These are phyloP conservation scores for Parnassius apollo DNA, from an alignment of 2,888 invertebrate genomes.

Conservation along the genomic window DNA sequence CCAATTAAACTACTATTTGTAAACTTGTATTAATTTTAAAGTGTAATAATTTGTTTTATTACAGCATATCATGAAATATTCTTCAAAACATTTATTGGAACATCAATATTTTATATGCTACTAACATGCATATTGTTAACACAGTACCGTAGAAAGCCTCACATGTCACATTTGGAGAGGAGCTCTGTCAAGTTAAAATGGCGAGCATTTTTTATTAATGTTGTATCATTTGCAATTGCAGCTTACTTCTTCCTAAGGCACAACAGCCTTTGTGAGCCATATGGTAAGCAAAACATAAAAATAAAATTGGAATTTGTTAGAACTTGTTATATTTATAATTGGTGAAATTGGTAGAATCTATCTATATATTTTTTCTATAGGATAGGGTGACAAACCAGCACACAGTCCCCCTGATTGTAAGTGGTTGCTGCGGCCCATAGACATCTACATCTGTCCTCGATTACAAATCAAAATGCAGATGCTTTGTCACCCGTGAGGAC, in stretches of 20 bases:
- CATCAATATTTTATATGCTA: slow-evolving; percentile 93
- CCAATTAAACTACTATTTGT: too few relatives aligned
- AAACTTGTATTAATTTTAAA: too few relatives aligned
- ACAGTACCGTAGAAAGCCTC: slow-evolving; percentile 82
- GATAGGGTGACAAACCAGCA: too few relatives aligned
- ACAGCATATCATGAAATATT: slow-evolving; percentile 93
- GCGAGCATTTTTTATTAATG: slow-evolving; percentile 86
- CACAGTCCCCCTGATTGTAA: too few relatives aligned
- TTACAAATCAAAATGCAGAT: too few relatives aligned
- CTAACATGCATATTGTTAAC: slow-evolving; percentile 87
- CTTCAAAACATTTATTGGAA: slow-evolving; percentile 92
- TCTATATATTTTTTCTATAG: too few relatives aligned
- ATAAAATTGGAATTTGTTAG: too few relatives aligned
- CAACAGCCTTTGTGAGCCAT: slow-evolving; percentile 94
- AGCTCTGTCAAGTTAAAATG: slow-evolving; percentile 89
- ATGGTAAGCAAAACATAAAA: slow-evolving; percentile 83
- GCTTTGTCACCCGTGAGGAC: too few relatives aligned
- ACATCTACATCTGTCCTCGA: too few relatives aligned
- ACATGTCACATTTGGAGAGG: slow-evolving; percentile 79
- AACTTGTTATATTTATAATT: too few relatives aligned
- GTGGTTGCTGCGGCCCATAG: too few relatives aligned
- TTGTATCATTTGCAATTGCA: slow-evolving; percentile 87
- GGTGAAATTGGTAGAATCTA: too few relatives aligned
- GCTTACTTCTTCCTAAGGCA: slow-evolving; percentile 95
- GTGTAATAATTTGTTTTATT: slow-evolving; percentile 18